Evolutionary conservation across 2,888 invertebrate genomes (phyloP), one percentile per base, ranked within the genome.

Genomic region (Pimpla rufipes): DNA sequence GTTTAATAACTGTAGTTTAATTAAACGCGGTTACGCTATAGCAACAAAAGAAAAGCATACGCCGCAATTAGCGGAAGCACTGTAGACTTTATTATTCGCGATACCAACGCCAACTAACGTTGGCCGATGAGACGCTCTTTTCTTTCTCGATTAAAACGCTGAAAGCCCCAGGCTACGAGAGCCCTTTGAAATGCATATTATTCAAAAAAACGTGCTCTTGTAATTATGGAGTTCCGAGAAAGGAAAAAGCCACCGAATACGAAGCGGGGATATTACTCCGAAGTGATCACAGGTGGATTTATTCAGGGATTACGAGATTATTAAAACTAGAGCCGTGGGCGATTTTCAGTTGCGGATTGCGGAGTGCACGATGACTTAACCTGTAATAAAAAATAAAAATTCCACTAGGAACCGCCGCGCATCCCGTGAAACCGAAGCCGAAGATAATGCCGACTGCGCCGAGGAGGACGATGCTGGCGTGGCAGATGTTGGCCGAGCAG

Each of bases 241-340:
- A 64, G 23, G 10, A 64, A 80, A 13, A 80, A 77, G 29, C 40
- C 73, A 42, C 13, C 68, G 21, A 64, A 50, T 10, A 81, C 80
- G 0, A 94, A 94, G 86, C 90, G 95, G 37, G 96, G 95, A 16
- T 96, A 96, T 90, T 96, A 96, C 86, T 95, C 95, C 0, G 96
- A 96, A 89, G 88, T 95, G 42, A 94, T 95, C 0, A 95, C 95
- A 0, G 94, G 95, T 86, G 91, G 94, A 91, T 90, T n/a, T n/a
- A n/a, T n/a, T 5, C 3, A 29, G 29, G 29, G 29, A 13, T 94
- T 93, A 81, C 18, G 75, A 74, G 68, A 94, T 94, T 18, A 89
- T n/a, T n/a, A 92, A 0, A 87, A 92, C 0, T 93, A 88, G 80
- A 93, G 85, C 52, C 2, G 35, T 35, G 5, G 29, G n/a, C 23